Conservation (phyloP, 1,140 invertebrate genomes). For the Hermatobates lingyangjiaoensis region DNA sequence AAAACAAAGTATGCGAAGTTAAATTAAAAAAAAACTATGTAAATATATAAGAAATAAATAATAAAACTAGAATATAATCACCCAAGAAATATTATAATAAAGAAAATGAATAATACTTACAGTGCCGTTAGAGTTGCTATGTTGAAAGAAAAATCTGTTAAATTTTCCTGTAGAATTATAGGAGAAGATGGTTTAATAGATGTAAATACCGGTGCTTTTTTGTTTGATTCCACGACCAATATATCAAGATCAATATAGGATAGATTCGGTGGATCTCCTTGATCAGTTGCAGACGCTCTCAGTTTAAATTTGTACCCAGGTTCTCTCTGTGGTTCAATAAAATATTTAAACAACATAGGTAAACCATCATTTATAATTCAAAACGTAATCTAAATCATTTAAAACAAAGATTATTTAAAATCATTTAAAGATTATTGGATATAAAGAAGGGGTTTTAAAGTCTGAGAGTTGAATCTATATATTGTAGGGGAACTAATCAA, state of each 20-base stretch:
- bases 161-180: slow-evolving; percentile 51
- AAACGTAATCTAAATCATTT: no score
- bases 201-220: slow-evolving; percentile 60
- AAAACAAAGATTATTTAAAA: no score
- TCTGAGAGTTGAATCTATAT: no score
- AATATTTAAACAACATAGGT: slow-evolving; percentile 3
- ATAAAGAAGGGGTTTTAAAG: no score
- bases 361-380: no score
- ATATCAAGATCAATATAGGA: slow-evolving; percentile 56
- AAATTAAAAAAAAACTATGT: no score
- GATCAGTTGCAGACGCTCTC: slow-evolving; percentile 54
- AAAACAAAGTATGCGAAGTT: no score
- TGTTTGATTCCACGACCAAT: slow-evolving; percentile 66
- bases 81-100: no score
- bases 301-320: slow-evolving; percentile 49
- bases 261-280: slow-evolving; percentile 37
- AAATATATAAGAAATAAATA: no score
- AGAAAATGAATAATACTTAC: slow-evolving; percentile 27
- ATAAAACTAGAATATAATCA: no score
- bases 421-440: no score
- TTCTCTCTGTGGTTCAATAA: slow-evolving; percentile 30
- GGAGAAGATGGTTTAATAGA: slow-evolving; percentile 28
- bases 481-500: no score
- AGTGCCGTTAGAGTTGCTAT: slow-evolving; percentile 47
- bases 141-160: slow-evolving; percentile 40